A percentile compares a stretch with the other conserved stretches of the same genome.
phyloP scores from a whole-genome alignment of 2,888 invertebrate species.

The Dolichopus griseipennis region DNA sequence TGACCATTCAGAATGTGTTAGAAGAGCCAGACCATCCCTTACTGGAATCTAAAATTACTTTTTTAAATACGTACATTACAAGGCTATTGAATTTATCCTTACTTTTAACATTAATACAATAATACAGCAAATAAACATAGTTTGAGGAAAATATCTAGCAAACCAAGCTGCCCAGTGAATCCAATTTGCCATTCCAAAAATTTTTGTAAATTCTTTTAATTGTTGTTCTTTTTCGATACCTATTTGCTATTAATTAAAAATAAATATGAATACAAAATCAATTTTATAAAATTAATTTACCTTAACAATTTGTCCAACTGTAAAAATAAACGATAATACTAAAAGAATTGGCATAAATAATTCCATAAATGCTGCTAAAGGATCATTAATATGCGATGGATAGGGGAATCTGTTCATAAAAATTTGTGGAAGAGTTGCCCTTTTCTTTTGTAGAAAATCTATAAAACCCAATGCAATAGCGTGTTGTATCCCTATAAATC shows the following conservation, averaged over 20 bases:
- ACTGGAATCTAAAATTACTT: neutral
- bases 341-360: constrained; percentile 35
- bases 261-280: too few species aligned
- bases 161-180: constrained; percentile 84
- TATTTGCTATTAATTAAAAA: constrained; percentile 32
- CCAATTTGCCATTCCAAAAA: constrained; percentile 79
- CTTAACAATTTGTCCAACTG: too few species aligned
- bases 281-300: too few species aligned
- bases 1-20: constrained; percentile 57
- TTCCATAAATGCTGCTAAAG: too few species aligned
- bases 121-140: too few species aligned
- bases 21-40: constrained; percentile 48
- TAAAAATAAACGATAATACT: too few species aligned
- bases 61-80: neutral
- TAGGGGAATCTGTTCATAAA: too few species aligned
- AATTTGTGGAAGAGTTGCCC: constrained; percentile 17
- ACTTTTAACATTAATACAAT: neutral
- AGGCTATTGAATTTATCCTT: neutral
- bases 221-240: constrained; percentile 55
- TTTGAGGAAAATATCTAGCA: constrained; percentile 30
- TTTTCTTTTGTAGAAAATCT: too few species aligned
- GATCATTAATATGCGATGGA: too few species aligned
- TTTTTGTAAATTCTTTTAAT: constrained; percentile 80
- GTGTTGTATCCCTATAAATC: constrained; percentile 58
- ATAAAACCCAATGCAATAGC: constrained; percentile 42